Base-by-base conservation (phyloP, 2,888 invertebrate species). In the Camponotus fellah region DNA sequence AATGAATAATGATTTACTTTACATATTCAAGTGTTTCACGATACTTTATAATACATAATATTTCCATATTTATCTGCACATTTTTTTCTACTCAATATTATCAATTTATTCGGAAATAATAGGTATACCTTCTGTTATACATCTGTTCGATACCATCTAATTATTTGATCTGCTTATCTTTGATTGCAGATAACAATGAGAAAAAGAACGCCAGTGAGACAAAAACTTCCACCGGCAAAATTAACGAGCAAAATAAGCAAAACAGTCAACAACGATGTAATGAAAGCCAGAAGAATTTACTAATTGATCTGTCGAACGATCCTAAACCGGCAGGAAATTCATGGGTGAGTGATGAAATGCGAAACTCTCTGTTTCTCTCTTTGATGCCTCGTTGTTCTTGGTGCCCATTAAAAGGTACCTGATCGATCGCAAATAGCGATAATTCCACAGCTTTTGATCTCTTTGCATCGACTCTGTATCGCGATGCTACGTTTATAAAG, bases 281-380 rank as follows among this genome's bases (percentile, higher is more conserved):
- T 53, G 93, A 92, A 53, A 84, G 86, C 9, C 92, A 92, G 82
- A 94, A 94, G 82, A 93, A 93, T 89, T 90, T 95, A 58, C 85
- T 95, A 34, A 95, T 95, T 84, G 95, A 95, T 88, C 88, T 95
- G 40, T 91, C 94, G 53, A 92, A 93, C 82, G 93, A 94, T 37
- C 85, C 90, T 0, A 92, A 94, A 85, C 88, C 93, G 3, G 71
- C 91, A 43, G 93, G 92, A 26, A 93, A 93, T 82, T 92, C 94
- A 68, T 95, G 95, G 95, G 95, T 94, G 84, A 89, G 92, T 89
- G 60, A 58, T 34, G n/a, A 43, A 62, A 32, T 58, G 43, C n/a
- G 14, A 46, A 34, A 83, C 17, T 53, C 60, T 84, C 76, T 82
- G 43, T 77, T 43, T 81, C 43, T 81, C 77, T 82, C 77, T 82